These are phyloP conservation scores for Thereva nobilitata DNA, from an alignment of 2,888 invertebrate species.

Conservation along the genomic window DNA sequence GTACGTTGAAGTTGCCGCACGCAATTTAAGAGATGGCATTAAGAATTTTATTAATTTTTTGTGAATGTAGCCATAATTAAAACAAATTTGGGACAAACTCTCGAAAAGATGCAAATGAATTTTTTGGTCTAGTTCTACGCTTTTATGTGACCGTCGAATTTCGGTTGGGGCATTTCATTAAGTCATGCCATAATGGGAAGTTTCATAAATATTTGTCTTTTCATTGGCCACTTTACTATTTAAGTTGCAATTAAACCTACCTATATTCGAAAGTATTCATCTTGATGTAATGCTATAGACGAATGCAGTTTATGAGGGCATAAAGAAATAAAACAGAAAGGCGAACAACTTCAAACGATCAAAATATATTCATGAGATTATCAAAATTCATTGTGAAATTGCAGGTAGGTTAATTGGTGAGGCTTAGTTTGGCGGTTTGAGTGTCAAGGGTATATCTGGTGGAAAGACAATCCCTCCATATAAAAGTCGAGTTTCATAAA, in stretches of 20 bases:
- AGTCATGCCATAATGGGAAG: neutral
- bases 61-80: no score
- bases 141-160: conserved; percentile 1
- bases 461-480: conserved; percentile 29
- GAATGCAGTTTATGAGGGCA: neutral
- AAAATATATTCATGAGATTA: conserved; percentile 23
- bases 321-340: conserved; percentile 26
- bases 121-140: conserved; percentile 2
- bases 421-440: conserved; percentile 6
- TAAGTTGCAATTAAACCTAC: no score
- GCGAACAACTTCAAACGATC: conserved; percentile 14
- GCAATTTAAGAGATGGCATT: no score
- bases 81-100: conserved; percentile 13
- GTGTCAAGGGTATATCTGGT: conserved; percentile 13
- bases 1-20: no score
- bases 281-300: neutral
- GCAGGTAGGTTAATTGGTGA: conserved; percentile 2
- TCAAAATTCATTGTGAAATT: conserved; percentile 27
- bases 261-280: no score
- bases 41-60: no score
- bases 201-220: no score
- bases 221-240: no score
- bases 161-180: no score
- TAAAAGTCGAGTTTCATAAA: conserved; percentile 27
- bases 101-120: conserved; percentile 12